These are phyloP conservation scores for Cyprinodon variegatus DNA, from an alignment of 2,113 vertebrate genomes.

Conservation along the genomic window DNA sequence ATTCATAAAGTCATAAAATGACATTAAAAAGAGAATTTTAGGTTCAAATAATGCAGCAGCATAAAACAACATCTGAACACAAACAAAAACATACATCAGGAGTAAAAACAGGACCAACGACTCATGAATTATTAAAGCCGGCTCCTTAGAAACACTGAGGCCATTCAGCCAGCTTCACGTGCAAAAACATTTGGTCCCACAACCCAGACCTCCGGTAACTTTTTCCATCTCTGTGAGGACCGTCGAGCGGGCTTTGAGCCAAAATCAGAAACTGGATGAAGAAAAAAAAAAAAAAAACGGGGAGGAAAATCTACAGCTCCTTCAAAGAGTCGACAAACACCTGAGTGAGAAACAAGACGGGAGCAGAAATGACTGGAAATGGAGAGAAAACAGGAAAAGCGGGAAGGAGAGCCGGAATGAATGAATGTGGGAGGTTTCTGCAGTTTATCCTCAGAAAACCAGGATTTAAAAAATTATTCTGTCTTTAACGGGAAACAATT, in stretches of 20 bases:
- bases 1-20: neutral
- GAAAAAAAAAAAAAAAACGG: constrained; percentile 10
- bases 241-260: neutral
- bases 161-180: constrained; percentile 13
- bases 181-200: constrained; percentile 26
- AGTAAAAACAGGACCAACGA: constrained; percentile 2
- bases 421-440: neutral
- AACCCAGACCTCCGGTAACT: neutral
- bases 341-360: constrained; percentile 51
- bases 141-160: constrained; percentile 8
- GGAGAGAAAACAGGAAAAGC: neutral
- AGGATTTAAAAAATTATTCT: neutral
- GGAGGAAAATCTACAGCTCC: neutral
- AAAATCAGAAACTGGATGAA: neutral
- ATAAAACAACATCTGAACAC: neutral
- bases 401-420: neutral
- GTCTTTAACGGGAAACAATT: no score
- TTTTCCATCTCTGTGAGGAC: constrained; percentile 9
- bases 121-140: constrained; percentile 26
- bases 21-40: neutral
- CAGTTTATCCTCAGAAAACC: neutral
- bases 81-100: neutral
- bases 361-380: constrained; percentile 53
- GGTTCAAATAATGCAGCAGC: neutral
- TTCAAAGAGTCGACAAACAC: constrained; percentile 49